Base-by-base conservation (phyloP, 2,888 invertebrate genomes). In the Nipponacmea schrenckii region DNA sequence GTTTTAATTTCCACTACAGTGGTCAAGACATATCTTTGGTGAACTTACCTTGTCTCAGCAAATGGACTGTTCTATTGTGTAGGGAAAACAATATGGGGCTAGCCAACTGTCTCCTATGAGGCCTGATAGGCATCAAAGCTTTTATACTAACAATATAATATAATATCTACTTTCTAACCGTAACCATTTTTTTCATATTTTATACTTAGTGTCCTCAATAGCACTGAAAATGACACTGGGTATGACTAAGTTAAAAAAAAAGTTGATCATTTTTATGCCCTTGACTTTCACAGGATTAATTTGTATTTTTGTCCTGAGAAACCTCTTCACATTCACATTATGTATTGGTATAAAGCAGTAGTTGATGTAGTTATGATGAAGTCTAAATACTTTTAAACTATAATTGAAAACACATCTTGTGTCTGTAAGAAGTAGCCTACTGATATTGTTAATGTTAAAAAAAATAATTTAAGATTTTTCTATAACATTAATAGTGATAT, bases 11-110 rank as follows among this genome's bases (percentile, higher is more conserved):
- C 24, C 20, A 56, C 56, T 24, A 56, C 12, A 24, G 56, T 56
- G 56, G 56, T 56, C 56, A 56, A 56, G 56, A 24, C 14, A 17
- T 20, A 24, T 20, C 24, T 12, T 12, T 56, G 24, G 56, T 20
- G n/a, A 56, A 14, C 24, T 56, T 56, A 56, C 56, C 56, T 24
- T 12, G 20, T 24, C 20, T 56, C 56, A 20, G 26, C 56, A 45
- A 39, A 20, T 70, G 66, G 70, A 70, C 70, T 62, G 39, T 45
- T 64, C 70, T 62, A 66, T 70, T 70, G 71, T 71, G 31, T 45
- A 39, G 64, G 27, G 67, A 27, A 62, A 67, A 67, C 71, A 71
- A 67, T 67, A 56, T 66, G 26, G 67, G 71, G 56, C 56, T 56
- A 56, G 56, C 56, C 56, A 56, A 56, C 56, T 56, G 56, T 56